Conservation (phyloP, 2,113 vertebrate species). For the Vidua macroura region DNA sequence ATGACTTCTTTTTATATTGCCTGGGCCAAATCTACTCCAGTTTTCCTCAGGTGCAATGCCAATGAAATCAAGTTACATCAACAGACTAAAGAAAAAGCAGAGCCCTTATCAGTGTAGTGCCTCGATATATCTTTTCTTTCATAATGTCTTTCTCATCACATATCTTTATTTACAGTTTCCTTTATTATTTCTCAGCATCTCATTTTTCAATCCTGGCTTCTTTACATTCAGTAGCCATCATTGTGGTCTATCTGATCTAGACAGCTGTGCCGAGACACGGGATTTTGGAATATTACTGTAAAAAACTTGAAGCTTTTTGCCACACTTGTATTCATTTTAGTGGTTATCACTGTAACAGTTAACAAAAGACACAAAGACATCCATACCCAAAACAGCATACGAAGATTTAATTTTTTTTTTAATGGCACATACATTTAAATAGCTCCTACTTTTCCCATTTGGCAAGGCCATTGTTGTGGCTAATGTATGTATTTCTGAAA, state of each 20-base stretch:
- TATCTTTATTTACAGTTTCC: conserved; percentile 14
- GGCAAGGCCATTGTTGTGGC: conserved; percentile 81
- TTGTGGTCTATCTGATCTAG: conserved; percentile 34
- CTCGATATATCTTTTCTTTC: not conserved
- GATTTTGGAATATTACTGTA: conserved; percentile 47
- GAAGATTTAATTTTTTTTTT: conserved; percentile 54
- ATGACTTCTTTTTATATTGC: not conserved
- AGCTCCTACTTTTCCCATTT: conserved; percentile 75
- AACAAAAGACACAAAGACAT: conserved; percentile 67
- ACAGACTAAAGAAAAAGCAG: not conserved
- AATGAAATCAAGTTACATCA: not conserved
- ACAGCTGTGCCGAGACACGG: conserved; percentile 25
- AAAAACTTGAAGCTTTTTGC: conserved; percentile 33
- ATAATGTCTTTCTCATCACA: not conserved
- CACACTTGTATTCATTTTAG: conserved; percentile 61
- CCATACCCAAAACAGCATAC: conserved; percentile 61
- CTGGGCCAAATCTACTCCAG: not conserved
- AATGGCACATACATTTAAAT: conserved; percentile 71
- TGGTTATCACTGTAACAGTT: conserved; percentile 66
- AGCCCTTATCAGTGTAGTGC: not conserved
- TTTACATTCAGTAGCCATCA: conserved; percentile 24
- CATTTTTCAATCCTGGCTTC: not conserved
- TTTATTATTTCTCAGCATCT: not conserved
- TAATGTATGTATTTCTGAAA: conserved; percentile 85
- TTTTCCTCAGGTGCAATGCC: not conserved